phyloP scores from a whole-genome alignment of 2,113 vertebrate species.

The Tragelaphus buxtoni region DNA sequence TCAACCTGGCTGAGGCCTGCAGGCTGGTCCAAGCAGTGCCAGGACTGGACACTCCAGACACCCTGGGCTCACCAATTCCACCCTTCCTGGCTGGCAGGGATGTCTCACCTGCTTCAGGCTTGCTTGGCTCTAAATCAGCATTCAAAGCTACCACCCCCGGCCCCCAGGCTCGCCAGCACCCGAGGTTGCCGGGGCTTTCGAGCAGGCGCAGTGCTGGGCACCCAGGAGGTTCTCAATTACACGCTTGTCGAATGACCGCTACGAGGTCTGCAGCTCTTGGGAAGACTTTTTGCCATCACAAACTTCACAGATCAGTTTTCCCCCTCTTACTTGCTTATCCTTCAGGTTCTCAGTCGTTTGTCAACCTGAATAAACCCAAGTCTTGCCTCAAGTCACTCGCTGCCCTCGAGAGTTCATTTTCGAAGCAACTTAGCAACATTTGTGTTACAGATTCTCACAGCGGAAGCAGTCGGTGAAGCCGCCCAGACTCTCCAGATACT shows the following conservation, averaged over 20 bases:
- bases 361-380: accelerated
- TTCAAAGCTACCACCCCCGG: not conserved
- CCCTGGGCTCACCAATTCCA: not conserved
- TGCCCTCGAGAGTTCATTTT: not conserved
- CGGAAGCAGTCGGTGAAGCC: not conserved
- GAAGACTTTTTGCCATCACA: not conserved
- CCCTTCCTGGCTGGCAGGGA: not conserved
- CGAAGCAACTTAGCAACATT: not conserved
- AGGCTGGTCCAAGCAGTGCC: not conserved
- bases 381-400: not conserved
- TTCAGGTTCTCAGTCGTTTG: not conserved
- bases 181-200: accelerated
- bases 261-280: not conserved
- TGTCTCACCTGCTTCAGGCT: not conserved
- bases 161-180: not conserved
- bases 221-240: not conserved
- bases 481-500: not conserved
- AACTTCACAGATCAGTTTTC: not conserved
- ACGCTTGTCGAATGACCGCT: not conserved
- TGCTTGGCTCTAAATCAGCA: not conserved
- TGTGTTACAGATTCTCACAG: not conserved
- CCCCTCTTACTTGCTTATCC: not conserved
- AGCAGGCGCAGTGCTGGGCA: not conserved
- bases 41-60: not conserved
- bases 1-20: not conserved